phyloP scores from a whole-genome alignment of 1,140 invertebrate genomes.

The Ctenoplectra terminalis region DNA sequence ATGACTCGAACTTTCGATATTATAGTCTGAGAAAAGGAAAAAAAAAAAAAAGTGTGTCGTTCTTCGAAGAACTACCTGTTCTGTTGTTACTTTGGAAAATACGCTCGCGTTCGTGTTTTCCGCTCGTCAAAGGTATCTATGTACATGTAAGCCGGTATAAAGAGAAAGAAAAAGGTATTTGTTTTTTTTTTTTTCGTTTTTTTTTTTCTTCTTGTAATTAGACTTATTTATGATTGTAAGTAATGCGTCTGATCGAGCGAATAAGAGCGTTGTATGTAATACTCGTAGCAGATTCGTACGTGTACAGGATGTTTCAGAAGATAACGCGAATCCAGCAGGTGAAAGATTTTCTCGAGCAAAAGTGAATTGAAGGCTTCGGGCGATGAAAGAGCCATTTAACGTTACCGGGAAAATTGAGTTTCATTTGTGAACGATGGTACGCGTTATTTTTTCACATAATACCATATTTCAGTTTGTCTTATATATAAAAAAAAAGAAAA shows the following conservation, averaged over 20 bases:
- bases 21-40: constrained; percentile 17
- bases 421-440: too few relatives aligned
- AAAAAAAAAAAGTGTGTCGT: background rate
- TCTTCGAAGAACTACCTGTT: background rate
- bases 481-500: too few relatives aligned
- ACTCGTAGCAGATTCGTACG: constrained; percentile 29
- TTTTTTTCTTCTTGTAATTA: constrained; percentile 55
- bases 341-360: background rate
- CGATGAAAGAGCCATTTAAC: too few relatives aligned
- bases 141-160: background rate
- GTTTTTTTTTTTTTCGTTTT: too few relatives aligned
- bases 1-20: constrained; percentile 22
- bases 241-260: constrained; percentile 25
- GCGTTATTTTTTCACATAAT: too few relatives aligned
- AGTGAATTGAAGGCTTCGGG: too few relatives aligned
- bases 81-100: constrained; percentile 4
- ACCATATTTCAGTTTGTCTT: too few relatives aligned
- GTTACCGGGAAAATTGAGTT: too few relatives aligned
- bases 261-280: constrained; percentile 41
- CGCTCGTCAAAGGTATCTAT: constrained; percentile 20
- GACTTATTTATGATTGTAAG: constrained; percentile 53
- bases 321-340: background rate
- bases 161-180: constrained; percentile 11
- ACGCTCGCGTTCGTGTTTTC: background rate
- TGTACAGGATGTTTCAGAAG: constrained; percentile 40